Percentiles rank a stretch among this genome's conserved stretches.
These are phyloP conservation scores for Boloria euphrosyne DNA, from an alignment of 2,888 invertebrate genomes.

Conservation along the genomic window DNA sequence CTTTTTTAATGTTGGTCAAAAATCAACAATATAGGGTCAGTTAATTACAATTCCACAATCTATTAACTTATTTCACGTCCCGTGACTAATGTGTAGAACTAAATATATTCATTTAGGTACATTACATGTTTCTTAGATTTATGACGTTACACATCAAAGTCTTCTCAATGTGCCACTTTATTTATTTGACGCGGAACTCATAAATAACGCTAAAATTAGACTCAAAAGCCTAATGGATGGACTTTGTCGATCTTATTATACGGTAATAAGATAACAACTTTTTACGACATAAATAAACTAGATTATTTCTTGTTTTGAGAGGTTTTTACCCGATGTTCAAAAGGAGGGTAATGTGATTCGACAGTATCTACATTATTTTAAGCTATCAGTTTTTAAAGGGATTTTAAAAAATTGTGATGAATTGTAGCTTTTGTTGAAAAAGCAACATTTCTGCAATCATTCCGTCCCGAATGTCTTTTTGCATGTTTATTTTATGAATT, in stretches of 20 bases:
- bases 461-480: slow-evolving; percentile 39
- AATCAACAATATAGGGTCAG: slow-evolving; percentile 12
- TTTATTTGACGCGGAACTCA: slow-evolving; percentile 13
- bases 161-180: slow-evolving; percentile 4
- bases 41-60: slow-evolving; percentile 28
- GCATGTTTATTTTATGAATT: slow-evolving; percentile 45
- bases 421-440: slow-evolving; percentile 31
- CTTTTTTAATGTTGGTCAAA: background rate
- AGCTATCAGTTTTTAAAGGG: too few species aligned
- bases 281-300: too few species aligned
- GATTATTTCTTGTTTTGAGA: too few species aligned
- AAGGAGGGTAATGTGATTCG: background rate
- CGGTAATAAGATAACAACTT: background rate
- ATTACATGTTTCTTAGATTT: slow-evolving; percentile 23
- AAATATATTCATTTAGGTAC: slow-evolving; percentile 29
- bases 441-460: slow-evolving; percentile 43
- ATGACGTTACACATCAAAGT: slow-evolving; percentile 28
- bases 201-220: slow-evolving; percentile 19
- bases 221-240: slow-evolving; percentile 9
- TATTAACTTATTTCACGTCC: slow-evolving; percentile 33
- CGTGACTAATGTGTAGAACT: slow-evolving; percentile 27
- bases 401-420: background rate
- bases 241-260: background rate
- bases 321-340: too few species aligned
- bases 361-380: too few species aligned